phyloP scores from a whole-genome alignment of 2,888 invertebrate species.

The Polydrusus cervinus region DNA sequence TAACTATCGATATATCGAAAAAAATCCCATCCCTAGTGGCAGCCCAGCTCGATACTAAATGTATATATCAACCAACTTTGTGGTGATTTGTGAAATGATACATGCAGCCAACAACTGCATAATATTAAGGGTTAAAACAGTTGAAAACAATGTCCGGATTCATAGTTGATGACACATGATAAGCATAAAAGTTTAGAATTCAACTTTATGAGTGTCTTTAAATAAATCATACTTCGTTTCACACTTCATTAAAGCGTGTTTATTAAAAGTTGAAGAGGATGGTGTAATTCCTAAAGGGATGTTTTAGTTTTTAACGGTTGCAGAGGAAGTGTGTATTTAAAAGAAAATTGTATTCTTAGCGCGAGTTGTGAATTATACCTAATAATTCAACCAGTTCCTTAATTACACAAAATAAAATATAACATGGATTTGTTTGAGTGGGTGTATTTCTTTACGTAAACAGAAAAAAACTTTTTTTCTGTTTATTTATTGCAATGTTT shows the following conservation, averaged over 20 bases:
- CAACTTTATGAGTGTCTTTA: neutral
- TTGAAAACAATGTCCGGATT: conserved; percentile 18
- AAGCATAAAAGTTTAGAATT: conserved; percentile 24
- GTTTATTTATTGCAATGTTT: too few species aligned
- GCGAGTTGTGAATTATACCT: neutral
- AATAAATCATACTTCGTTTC: conserved; percentile 48
- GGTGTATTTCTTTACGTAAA: too few species aligned
- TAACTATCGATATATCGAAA: too few species aligned
- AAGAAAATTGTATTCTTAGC: conserved; percentile 12
- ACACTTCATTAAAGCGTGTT: conserved; percentile 53
- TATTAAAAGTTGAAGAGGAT: conserved; percentile 43
- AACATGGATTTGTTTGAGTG: too few species aligned
- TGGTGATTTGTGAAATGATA: conserved; percentile 37
- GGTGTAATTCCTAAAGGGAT: conserved; percentile 35
- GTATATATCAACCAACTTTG: conserved; percentile 1
- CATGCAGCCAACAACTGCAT: conserved; percentile 5
- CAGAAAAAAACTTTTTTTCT: too few species aligned
- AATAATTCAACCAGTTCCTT: too few species aligned
- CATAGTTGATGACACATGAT: conserved; percentile 37
- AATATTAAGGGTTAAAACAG: conserved; percentile 9
- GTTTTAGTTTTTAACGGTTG: conserved; percentile 33
- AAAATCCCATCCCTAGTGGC: neutral
- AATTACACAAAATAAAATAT: too few species aligned
- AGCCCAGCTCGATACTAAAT: too few species aligned
- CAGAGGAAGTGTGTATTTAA: conserved; percentile 37